These are phyloP conservation scores for Sesia bembeciformis DNA, from an alignment of 2,888 invertebrate species.

Conservation along the genomic window DNA sequence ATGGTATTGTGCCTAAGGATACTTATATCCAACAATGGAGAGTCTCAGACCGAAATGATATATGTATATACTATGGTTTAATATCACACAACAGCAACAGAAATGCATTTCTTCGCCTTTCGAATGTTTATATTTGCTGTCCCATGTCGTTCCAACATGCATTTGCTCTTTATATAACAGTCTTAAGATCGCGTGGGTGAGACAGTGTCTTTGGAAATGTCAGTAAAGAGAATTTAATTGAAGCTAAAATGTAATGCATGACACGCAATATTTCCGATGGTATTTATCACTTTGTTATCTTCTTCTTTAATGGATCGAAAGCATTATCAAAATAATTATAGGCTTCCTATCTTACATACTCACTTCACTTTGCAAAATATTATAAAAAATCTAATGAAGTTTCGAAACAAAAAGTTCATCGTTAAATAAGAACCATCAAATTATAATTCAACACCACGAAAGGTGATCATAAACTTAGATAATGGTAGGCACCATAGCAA, in stretches of 20 bases:
- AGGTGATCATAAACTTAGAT: constrained; percentile 18
- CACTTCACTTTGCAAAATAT: constrained; percentile 9
- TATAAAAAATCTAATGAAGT: constrained; percentile 12
- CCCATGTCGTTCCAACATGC: constrained; percentile 11
- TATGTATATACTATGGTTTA: no score
- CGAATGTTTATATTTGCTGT: background rate
- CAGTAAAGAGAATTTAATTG: constrained; percentile 14
- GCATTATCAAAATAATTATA: constrained; percentile 6
- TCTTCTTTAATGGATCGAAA: constrained; percentile 4
- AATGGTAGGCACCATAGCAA: constrained; percentile 12
- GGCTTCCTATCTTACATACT: constrained; percentile 2
- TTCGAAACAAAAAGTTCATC: constrained; percentile 8
- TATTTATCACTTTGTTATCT: background rate
- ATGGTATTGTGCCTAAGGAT: no score
- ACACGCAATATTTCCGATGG: background rate
- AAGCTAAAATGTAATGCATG: background rate
- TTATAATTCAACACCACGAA: constrained; percentile 7
- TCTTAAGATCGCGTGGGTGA: constrained; percentile 18
- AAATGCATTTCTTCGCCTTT: background rate
- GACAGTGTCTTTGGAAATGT: constrained; percentile 23
- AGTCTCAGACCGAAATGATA: no score
- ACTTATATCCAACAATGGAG: no score
- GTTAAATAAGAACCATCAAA: background rate
- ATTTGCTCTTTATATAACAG: constrained; percentile 25
- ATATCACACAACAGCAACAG: background rate